Conservation (phyloP, 2,888 invertebrate genomes). For the Rhagonycha fulva region DNA sequence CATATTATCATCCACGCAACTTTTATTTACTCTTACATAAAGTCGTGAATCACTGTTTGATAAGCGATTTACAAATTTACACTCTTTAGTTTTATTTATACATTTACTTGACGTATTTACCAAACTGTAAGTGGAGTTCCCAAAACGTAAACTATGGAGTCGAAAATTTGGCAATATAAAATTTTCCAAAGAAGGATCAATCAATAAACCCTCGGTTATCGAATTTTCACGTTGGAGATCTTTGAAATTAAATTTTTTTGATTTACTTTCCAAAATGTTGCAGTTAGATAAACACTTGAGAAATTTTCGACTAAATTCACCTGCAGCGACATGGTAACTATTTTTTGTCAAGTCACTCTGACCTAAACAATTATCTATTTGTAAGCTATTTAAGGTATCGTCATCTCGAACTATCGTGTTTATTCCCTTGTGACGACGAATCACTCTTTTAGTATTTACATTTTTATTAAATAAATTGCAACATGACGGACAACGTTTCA, state of each 20-base stretch:
- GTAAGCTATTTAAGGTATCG: not conserved
- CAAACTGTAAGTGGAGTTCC: not conserved
- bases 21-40: not conserved
- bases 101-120: not conserved
- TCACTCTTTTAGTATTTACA: not conserved
- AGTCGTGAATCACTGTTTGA: not conserved
- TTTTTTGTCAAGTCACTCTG: not conserved
- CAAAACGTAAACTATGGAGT: not conserved
- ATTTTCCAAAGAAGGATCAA: not conserved
- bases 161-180: not conserved
- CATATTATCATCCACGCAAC: not conserved
- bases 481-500: not conserved
- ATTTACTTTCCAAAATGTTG: not conserved
- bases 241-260: not conserved
- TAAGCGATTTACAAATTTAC: not conserved
- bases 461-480: not conserved
- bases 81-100: not conserved
- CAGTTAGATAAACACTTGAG: not conserved
- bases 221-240: not conserved
- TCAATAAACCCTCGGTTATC: not conserved
- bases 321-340: not conserved
- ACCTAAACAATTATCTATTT: not conserved
- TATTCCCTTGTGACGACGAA: not conserved
- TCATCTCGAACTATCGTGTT: not conserved
- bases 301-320: too few relatives aligned